phyloP scores from a whole-genome alignment of 2,888 invertebrate species.

The Eremobia ochroleuca region DNA sequence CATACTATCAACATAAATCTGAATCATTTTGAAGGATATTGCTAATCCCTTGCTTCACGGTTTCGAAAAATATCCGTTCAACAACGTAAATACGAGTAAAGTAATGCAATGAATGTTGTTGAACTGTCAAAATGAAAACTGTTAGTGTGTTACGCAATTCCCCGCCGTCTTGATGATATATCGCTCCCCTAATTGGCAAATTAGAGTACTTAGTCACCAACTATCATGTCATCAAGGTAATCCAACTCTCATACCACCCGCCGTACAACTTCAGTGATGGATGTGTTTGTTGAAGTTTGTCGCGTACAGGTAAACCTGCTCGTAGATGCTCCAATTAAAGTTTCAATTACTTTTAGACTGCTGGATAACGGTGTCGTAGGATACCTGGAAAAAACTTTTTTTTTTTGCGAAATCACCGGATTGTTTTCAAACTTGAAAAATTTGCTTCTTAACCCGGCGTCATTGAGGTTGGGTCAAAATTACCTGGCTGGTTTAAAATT shows the following conservation, averaged over 20 bases:
- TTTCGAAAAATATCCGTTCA: background rate
- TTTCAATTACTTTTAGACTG: constrained; percentile 64
- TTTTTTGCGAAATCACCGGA: background rate
- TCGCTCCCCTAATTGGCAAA: constrained; percentile 31
- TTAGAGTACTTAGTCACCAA: constrained; percentile 36
- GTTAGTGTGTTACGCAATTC: background rate
- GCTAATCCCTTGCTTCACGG: background rate
- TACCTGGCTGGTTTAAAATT: too few relatives aligned
- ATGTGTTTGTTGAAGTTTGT: constrained; percentile 58
- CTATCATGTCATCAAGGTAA: constrained; percentile 45
- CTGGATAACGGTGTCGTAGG: background rate
- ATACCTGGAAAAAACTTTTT: background rate
- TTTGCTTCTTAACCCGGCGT: too few relatives aligned
- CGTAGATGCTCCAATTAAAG: constrained; percentile 61
- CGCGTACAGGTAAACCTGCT: constrained; percentile 51
- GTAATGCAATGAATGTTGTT: background rate
- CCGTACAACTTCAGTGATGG: constrained; percentile 52
- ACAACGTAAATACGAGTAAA: background rate
- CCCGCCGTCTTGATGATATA: background rate
- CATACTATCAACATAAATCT: too few relatives aligned
- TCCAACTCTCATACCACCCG: constrained; percentile 4
- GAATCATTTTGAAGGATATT: background rate
- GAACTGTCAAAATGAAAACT: background rate
- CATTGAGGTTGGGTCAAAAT: too few relatives aligned
- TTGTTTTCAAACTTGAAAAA: background rate